Conservation (phyloP, 2,113 vertebrate species). For the Boulengeromyrus knoepffleri region DNA sequence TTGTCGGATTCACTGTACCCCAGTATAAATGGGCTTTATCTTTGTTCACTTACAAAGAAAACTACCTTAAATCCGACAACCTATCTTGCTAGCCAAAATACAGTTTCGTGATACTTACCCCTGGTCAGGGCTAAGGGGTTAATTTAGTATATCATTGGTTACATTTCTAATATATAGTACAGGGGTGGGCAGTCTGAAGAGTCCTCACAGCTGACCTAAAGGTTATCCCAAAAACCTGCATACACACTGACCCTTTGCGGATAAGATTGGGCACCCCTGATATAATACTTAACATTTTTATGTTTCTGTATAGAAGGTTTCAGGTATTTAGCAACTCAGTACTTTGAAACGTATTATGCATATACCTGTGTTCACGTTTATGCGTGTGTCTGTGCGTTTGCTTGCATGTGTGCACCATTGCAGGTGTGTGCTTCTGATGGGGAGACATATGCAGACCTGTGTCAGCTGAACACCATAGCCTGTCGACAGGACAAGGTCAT, state of each 20-base stretch:
- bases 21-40: background rate
- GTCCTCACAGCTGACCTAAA: no score
- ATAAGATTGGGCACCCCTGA: no score
- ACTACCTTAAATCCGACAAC: background rate
- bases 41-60: background rate
- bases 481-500: conserved; percentile 81
- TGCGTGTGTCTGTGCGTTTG: background rate
- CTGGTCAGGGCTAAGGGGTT: background rate
- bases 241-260: no score
- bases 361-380: background rate
- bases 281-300: background rate
- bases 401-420: background rate
- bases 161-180: background rate
- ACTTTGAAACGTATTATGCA: background rate
- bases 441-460: conserved; percentile 87
- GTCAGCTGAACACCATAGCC: conserved; percentile 90
- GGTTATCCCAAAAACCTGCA: no score
- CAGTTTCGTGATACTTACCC: background rate
- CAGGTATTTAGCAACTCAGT: background rate
- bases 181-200: no score
- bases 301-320: background rate
- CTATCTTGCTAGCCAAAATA: background rate
- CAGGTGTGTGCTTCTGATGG: conserved; percentile 96
- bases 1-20: background rate
- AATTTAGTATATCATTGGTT: background rate